phyloP scores from a whole-genome alignment of 2,888 invertebrate genomes.

The Drosophila leonis region DNA sequence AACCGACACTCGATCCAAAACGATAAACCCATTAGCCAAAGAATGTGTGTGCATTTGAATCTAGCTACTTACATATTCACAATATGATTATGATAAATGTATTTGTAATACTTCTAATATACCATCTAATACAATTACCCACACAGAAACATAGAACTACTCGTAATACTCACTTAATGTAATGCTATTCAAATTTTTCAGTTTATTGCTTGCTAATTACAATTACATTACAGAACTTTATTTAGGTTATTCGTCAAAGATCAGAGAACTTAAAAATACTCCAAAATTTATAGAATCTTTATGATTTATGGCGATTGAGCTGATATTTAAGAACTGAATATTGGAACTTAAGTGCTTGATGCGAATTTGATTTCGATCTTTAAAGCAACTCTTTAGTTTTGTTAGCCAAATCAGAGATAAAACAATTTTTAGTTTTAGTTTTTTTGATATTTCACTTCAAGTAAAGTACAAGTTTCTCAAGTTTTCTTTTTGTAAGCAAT shows the following conservation, averaged over 20 bases:
- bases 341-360: constrained; percentile 17
- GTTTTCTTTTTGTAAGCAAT: constrained; percentile 37
- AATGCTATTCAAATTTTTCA: constrained; percentile 51
- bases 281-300: background rate
- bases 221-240: constrained; percentile 22
- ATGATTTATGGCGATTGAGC: constrained; percentile 13
- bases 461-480: constrained; percentile 19
- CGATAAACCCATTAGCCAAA: constrained; percentile 28
- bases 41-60: constrained; percentile 57
- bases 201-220: constrained; percentile 55
- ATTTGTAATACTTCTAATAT: constrained; percentile 44
- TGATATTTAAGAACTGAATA: background rate
- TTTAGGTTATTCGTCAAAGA: constrained; percentile 33
- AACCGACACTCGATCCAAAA: constrained; percentile 30
- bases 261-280: constrained; percentile 29
- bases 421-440: constrained; percentile 23
- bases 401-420: constrained; percentile 27
- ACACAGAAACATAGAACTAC: constrained; percentile 43
- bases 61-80: constrained; percentile 47
- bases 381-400: constrained; percentile 11
- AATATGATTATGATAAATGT: constrained; percentile 55
- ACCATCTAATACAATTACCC: constrained; percentile 34
- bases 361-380: constrained; percentile 38
- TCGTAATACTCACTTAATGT: constrained; percentile 53
- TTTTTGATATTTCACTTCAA: constrained; percentile 16